Evolutionary conservation across 2,888 invertebrate species (phyloP).

Genomic region (Mystacides longicornis): DNA sequence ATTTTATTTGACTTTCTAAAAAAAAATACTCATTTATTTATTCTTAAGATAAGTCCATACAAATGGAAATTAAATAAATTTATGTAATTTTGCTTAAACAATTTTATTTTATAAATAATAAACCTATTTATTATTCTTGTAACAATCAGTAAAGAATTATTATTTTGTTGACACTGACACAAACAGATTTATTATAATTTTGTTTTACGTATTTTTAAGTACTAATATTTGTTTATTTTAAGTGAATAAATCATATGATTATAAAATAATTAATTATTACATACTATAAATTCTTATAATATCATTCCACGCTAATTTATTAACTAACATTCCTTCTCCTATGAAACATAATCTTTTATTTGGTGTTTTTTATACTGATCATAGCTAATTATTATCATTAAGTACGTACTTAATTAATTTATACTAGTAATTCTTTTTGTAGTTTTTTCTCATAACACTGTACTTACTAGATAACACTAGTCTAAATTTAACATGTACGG

Average conservation of each 20-base stretch:
- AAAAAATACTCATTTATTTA: conserved; percentile 7
- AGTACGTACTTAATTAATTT: conserved; percentile 22
- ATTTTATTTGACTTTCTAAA: conserved; percentile 4
- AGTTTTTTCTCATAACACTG: conserved; percentile 24
- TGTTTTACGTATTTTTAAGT: no score
- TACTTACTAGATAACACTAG: conserved; percentile 22
- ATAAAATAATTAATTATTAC: not conserved
- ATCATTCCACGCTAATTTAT: conserved; percentile 26
- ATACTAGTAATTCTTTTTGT: conserved; percentile 20
- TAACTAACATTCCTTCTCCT: conserved; percentile 26
- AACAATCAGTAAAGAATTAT: no score
- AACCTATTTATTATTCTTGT: no score
- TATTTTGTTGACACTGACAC: no score
- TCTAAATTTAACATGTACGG: no score
- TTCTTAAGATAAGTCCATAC: not conserved
- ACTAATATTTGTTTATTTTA: no score
- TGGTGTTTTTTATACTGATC: conserved; percentile 25
- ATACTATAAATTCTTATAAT: conserved; percentile 7
- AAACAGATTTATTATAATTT: no score
- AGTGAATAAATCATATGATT: no score
- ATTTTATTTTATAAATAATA: no score
- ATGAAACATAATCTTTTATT: conserved; percentile 16
- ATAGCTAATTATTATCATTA: conserved; percentile 21
- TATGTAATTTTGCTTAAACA: not conserved
- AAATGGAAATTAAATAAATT: conserved; percentile 4